These are phyloP conservation scores for Myiothlypis coronata DNA, from an alignment of 2,797 vertebrate genomes.

Conservation along the genomic window DNA sequence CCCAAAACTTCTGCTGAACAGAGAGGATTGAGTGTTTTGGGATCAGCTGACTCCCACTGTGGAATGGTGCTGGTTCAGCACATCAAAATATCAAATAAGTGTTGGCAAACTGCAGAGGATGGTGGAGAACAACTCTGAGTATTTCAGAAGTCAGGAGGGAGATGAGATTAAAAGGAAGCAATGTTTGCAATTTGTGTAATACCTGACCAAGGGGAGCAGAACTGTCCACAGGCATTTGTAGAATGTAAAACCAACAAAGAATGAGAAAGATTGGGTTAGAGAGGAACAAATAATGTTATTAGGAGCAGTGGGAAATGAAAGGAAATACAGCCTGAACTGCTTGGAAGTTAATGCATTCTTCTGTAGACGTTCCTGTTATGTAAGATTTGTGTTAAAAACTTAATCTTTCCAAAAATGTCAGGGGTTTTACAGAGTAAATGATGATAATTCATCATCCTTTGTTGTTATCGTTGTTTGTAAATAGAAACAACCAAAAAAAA, in stretches of 20 bases:
- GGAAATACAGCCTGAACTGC: background rate
- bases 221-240: constrained; percentile 5
- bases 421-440: background rate
- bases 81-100: background rate
- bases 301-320: constrained; percentile 24
- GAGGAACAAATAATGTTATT: constrained; percentile 44
- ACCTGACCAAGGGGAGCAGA: constrained; percentile 19
- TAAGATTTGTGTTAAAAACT: background rate
- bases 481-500: background rate
- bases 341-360: background rate
- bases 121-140: background rate
- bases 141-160: constrained; percentile 8
- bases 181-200: constrained; percentile 5
- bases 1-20: background rate
- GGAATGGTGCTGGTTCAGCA: background rate
- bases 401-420: background rate
- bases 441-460: background rate
- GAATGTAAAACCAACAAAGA: background rate
- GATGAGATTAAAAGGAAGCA: background rate
- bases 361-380: background rate
- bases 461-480: background rate
- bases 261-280: background rate
- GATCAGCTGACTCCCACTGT: background rate
- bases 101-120: background rate
- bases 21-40: background rate